Conservation (phyloP, 2,797 vertebrate genomes). For the Poeciliopsis gracilis region DNA sequence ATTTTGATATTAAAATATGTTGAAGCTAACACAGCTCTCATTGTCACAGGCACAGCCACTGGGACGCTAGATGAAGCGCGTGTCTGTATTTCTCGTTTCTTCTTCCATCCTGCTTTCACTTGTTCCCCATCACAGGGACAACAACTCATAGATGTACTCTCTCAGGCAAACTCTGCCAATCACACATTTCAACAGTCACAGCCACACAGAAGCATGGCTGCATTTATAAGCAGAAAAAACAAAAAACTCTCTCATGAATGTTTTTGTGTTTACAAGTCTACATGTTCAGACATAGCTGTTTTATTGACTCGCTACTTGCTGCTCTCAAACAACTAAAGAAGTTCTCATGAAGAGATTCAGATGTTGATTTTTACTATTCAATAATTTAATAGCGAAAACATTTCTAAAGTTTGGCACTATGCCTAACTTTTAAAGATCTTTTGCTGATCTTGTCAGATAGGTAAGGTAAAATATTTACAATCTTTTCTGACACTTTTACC, state of each 20-base stretch:
- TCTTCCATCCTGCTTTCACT: constrained; percentile 46
- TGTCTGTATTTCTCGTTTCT: constrained; percentile 62
- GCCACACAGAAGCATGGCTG: constrained; percentile 22
- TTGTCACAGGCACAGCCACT: constrained; percentile 64
- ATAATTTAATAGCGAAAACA: background rate
- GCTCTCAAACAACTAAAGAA: constrained; percentile 10
- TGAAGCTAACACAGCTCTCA: constrained; percentile 51
- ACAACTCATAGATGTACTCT: constrained; percentile 38
- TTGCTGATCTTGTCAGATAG: background rate
- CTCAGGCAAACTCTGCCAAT: constrained; percentile 23
- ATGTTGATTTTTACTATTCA: constrained; percentile 5
- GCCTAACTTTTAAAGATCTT: background rate
- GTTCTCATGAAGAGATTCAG: background rate
- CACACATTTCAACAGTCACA: constrained; percentile 28
- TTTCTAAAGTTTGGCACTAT: background rate
- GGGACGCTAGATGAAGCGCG: constrained; percentile 71
- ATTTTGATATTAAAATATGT: background rate
- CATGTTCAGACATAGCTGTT: constrained; percentile 2
- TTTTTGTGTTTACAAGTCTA: constrained; percentile 10
- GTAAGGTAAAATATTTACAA: background rate
- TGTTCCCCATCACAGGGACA: constrained; percentile 45
- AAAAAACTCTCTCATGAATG: constrained; percentile 34
- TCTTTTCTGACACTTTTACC: background rate
- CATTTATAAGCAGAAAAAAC: constrained; percentile 42
- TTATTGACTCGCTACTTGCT: constrained; percentile 12